Base-by-base conservation (phyloP, 2,888 invertebrate species). In the Tineola bisselliella region DNA sequence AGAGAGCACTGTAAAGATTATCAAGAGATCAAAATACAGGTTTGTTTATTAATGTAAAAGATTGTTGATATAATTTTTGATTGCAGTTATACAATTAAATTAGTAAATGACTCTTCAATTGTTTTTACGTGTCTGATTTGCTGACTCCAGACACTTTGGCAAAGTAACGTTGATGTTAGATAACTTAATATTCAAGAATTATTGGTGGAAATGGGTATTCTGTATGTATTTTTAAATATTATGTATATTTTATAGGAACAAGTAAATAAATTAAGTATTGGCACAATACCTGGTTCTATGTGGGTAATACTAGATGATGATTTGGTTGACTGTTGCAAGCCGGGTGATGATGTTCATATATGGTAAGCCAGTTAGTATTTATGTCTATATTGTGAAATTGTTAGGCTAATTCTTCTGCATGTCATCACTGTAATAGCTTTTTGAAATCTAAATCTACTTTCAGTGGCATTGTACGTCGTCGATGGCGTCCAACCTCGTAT, bases 271-370 rank as follows among this genome's bases (percentile, higher is more conserved):
- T 79, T 92, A 64, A 89, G 89, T 63, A 88, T 92, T 64, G 93
- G 94, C 4, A 89, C 90, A 19, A 91, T 94, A 68, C 94, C 94
- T 0, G 89, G 91, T 12, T 90, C 93, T 0, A 89, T 95, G 86
- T 91, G 91, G 90, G 91, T 94, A 0, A 91, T 93, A 0, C 72
- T 95, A 48, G 93, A 95, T 72, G 92, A 96, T 83, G 96, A 96
- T 79, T 84, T 97, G 19, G 95, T 96, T 0, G 95, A 96, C 76
- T 83, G 84, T 64, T 95, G 95, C 74, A 94, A 94, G 77, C 95
- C 96, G 60, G 97, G 97, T 0, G 96, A 97, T 87, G 93, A 94
- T 86, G 90, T 96, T 13, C 90, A 91, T 64, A 90, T 96, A 64
- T 93, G 93, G 96, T 95, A 81, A 74, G 76, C 17, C 44, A 38